Base-by-base conservation (phyloP, 2,888 invertebrate genomes). In the Rhingia campestris region DNA sequence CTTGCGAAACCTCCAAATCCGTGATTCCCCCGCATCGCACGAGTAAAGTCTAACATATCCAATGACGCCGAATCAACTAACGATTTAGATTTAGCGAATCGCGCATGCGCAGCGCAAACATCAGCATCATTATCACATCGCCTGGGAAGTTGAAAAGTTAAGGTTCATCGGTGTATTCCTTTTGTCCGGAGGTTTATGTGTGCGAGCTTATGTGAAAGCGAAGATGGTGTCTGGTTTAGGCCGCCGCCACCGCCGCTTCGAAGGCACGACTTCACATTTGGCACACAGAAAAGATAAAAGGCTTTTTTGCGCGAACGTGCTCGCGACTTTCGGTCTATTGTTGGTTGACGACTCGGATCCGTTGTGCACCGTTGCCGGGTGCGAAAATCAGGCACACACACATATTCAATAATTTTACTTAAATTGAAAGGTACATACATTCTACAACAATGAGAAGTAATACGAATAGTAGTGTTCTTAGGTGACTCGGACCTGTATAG, bases 181-280 rank as follows among this genome's bases (percentile, higher is more conserved):
- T 51, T 69, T 69, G 61, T 56, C 43, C 56, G 61, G 4, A n/a
- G 51, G 30, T 39, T 22, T 22, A 10, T 32, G 32, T 33, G n/a
- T n/a, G 30, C 2, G 63, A 39, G 33, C 37, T 14, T 37, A 7
- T 39, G 14, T 61, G 14, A 49, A 49, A 10, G 14, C 37, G 33
- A 63, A 4, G 64, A 73, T 73, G 59, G 73, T 79, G 73, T 73
- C 81, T 70, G 76, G 76, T 76, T 64, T 39, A 39, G 6, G 10
- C 39, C 22, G 22, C 22, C 22, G 22, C 58, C 76, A 39, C 64
- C 76, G 76, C 45, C 63, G 47, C 58, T 76, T 81, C 76, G 64
- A 76, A 70, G 75, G 76, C 81, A 81, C 81, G 81, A 81, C 70
- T 81, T 81, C 70, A 76, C 81, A 81, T 76, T 76, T 76, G 81